phyloP scores from a whole-genome alignment of 2,797 vertebrate genomes.

The Sorex maritimensis region DNA sequence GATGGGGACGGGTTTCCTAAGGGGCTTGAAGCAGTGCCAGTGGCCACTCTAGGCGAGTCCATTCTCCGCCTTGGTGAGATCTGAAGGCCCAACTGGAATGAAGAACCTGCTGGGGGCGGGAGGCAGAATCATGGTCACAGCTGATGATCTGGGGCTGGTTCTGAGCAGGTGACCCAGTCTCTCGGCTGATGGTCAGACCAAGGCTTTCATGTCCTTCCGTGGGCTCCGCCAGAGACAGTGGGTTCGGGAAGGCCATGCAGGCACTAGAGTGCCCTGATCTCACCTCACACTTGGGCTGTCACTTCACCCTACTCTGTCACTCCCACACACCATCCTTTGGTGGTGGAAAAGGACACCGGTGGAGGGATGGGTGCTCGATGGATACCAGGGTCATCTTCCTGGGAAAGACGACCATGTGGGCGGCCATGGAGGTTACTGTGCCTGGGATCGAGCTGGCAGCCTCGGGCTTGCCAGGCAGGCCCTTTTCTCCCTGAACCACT shows the following conservation, averaged over 20 bases:
- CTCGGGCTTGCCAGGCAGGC: too few species aligned
- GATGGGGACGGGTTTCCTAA: background rate
- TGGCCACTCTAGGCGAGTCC: background rate
- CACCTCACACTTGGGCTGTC: background rate
- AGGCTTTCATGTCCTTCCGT: background rate
- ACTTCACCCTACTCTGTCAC: background rate
- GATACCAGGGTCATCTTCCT: too few species aligned
- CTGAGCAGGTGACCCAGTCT: too few species aligned
- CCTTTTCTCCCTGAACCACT: rapidly evolving
- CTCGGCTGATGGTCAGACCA: rapidly evolving
- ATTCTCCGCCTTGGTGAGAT: background rate
- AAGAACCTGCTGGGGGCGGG: rapidly evolving
- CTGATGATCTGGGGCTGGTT: background rate
- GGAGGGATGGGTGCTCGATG: too few species aligned
- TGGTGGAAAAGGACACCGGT: too few species aligned
- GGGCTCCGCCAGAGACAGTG: background rate
- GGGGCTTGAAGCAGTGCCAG: background rate
- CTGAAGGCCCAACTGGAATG: background rate
- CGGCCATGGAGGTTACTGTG: too few species aligned
- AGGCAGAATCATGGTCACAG: background rate
- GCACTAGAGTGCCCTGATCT: background rate
- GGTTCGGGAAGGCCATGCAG: background rate
- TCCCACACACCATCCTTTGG: background rate
- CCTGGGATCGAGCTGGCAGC: background rate
- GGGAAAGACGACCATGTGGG: background rate